Evolutionary conservation across 1,140 invertebrate genomes (phyloP).

Genomic region (Samia ricini): DNA sequence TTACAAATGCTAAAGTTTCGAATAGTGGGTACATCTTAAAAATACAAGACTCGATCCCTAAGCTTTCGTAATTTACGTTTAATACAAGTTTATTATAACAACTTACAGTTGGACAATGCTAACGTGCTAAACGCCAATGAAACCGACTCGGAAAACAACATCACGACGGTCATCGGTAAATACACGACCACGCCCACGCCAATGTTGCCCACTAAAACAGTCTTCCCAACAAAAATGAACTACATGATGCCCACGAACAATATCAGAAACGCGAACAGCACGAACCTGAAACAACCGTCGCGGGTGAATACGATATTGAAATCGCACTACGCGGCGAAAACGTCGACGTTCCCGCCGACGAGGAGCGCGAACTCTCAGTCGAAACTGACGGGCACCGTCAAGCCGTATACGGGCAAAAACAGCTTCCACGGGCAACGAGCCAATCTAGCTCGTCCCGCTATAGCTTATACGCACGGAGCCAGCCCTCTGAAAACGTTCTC

Average conservation of each 20-base stretch:
- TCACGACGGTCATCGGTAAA: conserved; percentile 63
- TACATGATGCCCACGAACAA: conserved; percentile 72
- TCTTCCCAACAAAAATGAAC: conserved; percentile 61
- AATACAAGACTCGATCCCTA: too few relatives aligned
- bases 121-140: conserved; percentile 64
- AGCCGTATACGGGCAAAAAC: conserved; percentile 61
- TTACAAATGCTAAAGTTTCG: too few relatives aligned
- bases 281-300: conserved; percentile 61
- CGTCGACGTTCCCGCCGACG: conserved; percentile 71
- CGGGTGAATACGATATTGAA: conserved; percentile 52
- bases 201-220: conserved; percentile 58
- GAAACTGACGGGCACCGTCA: conserved; percentile 46
- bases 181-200: conserved; percentile 62
- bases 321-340: conserved; percentile 62
- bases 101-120: conserved; percentile 67
- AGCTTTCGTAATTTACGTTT: too few relatives aligned
- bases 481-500: conserved; percentile 63
- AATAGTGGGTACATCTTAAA: too few relatives aligned
- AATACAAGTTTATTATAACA: too few relatives aligned
- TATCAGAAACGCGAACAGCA: conserved; percentile 62
- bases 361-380: conserved; percentile 64
- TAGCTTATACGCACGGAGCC: conserved; percentile 51
- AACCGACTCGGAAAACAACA: conserved; percentile 65
- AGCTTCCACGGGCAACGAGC: conserved; percentile 69
- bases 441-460: conserved; percentile 53